These are phyloP conservation scores for Euzophera pinguis DNA, from an alignment of 2,888 invertebrate genomes.

Conservation along the genomic window DNA sequence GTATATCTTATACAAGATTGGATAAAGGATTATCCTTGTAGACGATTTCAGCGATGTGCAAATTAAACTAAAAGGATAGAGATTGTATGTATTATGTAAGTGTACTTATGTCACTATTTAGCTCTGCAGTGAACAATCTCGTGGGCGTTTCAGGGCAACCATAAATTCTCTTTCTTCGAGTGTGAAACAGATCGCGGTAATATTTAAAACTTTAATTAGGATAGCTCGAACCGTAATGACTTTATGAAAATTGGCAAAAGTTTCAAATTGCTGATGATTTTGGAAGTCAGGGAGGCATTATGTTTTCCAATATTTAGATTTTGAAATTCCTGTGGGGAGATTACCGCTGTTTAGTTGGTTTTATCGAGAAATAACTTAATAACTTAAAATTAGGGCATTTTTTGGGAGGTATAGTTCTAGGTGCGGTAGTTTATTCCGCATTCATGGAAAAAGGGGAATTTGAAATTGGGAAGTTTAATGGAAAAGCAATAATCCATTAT, in stretches of 20 bases:
- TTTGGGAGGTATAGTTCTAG: too few species aligned
- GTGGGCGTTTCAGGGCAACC: neutral
- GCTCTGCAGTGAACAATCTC: neutral
- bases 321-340: neutral
- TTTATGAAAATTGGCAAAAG: slow-evolving; percentile 9
- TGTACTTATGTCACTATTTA: neutral
- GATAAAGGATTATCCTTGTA: too few species aligned
- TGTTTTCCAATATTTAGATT: neutral
- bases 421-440: too few species aligned
- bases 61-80: too few species aligned
- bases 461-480: too few species aligned
- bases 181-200: neutral
- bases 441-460: too few species aligned
- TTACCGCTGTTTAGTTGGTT: neutral
- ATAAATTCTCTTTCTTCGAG: neutral
- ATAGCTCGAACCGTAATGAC: slow-evolving; percentile 2
- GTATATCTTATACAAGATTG: too few species aligned
- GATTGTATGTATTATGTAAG: too few species aligned
- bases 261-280: slow-evolving; percentile 9
- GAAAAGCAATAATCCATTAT: too few species aligned
- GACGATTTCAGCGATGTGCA: too few species aligned
- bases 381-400: too few species aligned
- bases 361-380: neutral
- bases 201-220: slow-evolving; percentile 9
- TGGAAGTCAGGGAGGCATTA: neutral